Evolutionary conservation across 2,888 invertebrate species (phyloP), one percentile per base, ranked within the genome.

Genomic region (Xestia xanthographa): DNA sequence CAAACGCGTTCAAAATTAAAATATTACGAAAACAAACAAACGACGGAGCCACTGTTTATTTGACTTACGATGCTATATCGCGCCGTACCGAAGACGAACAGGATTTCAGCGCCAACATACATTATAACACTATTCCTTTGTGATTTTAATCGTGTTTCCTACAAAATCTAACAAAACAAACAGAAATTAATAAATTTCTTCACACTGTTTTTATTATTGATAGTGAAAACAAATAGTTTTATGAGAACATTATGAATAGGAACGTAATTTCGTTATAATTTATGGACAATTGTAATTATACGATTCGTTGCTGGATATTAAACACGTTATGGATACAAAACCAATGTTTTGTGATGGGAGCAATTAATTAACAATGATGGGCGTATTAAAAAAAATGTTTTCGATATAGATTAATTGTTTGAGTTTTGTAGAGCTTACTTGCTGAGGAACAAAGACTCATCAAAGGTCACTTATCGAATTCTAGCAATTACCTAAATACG

Each of bases 21-120:
- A 95, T 95, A 93, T 94, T 92, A 92, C 88, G 91, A 93, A 89
- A 95, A 95, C 91, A 95, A 95, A 94, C 94, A 92, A 83, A 90
- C 84, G 93, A 94, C 93, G 88, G 71, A 74, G 79, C 72, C 80
- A 9, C 22, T 85, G 92, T 92, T 92, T 92, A 93, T 95, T 95
- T 94, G 92, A 85, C 89, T 93, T 88, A 83, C 84, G 84, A 82
- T 90, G 92, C 90, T 91, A 93, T 93, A 94, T 94, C 93, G 93
- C 90, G 88, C 89, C 82, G 80, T 83, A 87, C 87, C 93, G 94
- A 93, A 93, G 94, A 94, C 92, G 93, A 90, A 82, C 84, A 77
- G 76, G 81, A 63, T 84, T 84, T 85, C 85, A 85, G 76, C 85
- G 75, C 80, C 75, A 72, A 80, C 45, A 88, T 88, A 86, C 85